Evolutionary conservation across 2,797 vertebrate species (phyloP).

Genomic region (Pseudochaenichthys georgianus): DNA sequence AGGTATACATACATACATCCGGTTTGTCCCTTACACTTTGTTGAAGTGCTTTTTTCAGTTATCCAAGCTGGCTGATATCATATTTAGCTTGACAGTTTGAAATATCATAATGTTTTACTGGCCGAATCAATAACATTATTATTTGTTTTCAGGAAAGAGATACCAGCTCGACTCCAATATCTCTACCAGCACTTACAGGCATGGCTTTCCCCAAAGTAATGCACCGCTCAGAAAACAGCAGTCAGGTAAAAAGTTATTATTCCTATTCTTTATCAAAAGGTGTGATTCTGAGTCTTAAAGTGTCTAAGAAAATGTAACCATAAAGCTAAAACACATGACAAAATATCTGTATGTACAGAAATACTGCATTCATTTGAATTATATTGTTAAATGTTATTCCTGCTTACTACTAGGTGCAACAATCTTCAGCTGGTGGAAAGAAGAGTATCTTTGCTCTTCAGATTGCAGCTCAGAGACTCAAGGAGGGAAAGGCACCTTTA

Average conservation of each 20-base stretch:
- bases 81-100: not conserved
- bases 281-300: not conserved
- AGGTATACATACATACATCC: not conserved
- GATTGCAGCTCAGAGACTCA: slow-evolving; percentile 88
- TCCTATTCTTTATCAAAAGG: not conserved
- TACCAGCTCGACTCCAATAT: slow-evolving; percentile 87
- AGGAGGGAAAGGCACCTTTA: slow-evolving; percentile 64
- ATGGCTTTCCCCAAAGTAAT: slow-evolving; percentile 92
- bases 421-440: slow-evolving; percentile 74
- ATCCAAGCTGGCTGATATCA: not conserved
- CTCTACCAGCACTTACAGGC: slow-evolving; percentile 87
- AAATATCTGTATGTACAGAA: not conserved
- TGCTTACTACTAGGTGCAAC: slow-evolving; percentile 42
- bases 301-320: not conserved
- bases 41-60: not conserved
- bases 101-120: slow-evolving; percentile 1
- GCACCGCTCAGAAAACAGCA: slow-evolving; percentile 86
- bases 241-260: slow-evolving; percentile 69
- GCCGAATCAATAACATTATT: slow-evolving; percentile 18
- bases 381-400: not conserved
- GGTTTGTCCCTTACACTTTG: not conserved
- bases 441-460: slow-evolving; percentile 97
- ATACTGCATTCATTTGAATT: not conserved
- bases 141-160: slow-evolving; percentile 89
- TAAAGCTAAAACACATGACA: not conserved